These are phyloP conservation scores for Scleropages formosus DNA, from an alignment of 2,797 vertebrate genomes.

Conservation along the genomic window DNA sequence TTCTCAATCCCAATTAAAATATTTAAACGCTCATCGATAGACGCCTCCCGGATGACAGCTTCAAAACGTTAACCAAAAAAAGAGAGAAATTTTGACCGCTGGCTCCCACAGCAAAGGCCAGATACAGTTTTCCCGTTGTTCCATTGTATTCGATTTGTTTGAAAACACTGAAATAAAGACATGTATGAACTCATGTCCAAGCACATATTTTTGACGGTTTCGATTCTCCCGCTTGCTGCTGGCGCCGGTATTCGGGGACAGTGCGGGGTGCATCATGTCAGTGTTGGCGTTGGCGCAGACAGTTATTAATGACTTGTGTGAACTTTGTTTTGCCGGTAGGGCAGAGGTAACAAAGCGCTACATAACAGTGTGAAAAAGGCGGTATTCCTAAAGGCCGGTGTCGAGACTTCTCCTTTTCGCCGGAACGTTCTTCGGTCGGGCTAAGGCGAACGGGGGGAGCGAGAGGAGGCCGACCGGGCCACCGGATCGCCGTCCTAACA, in stretches of 20 bases:
- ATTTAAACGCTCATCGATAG: too few relatives aligned
- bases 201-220: background rate
- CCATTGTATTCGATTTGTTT: background rate
- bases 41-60: too few relatives aligned
- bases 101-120: too few relatives aligned
- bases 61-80: too few relatives aligned
- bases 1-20: too few relatives aligned
- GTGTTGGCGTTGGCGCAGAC: conserved; percentile 33
- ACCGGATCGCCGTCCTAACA: background rate
- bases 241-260: background rate
- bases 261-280: background rate
- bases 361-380: conserved; percentile 33
- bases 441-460: conserved; percentile 20
- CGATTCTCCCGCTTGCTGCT: background rate
- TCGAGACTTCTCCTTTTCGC: conserved; percentile 27
- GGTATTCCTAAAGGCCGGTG: conserved; percentile 28
- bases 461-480: conserved; percentile 26
- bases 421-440: conserved; percentile 26
- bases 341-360: conserved; percentile 45
- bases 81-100: too few relatives aligned
- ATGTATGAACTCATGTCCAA: background rate
- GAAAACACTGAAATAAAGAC: background rate
- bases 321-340: conserved; percentile 35
- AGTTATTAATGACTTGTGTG: conserved; percentile 45
- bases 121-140: background rate